Evolutionary conservation across 2,888 invertebrate species (phyloP).

Genomic region (Chironomus tentans): DNA sequence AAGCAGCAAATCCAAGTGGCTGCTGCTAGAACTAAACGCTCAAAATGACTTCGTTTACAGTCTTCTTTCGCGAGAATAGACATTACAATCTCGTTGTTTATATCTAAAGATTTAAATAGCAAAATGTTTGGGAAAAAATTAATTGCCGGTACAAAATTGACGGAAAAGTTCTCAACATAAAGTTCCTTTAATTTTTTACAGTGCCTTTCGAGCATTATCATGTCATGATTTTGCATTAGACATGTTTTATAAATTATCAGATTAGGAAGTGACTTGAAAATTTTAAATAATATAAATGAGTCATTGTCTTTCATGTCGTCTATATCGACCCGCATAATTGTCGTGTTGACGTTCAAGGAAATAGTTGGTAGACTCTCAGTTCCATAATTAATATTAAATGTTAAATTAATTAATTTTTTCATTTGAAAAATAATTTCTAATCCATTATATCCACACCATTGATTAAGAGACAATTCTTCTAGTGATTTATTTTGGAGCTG

Average conservation of each 20-base stretch:
- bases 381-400: not conserved
- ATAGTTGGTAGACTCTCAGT: not conserved
- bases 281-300: not conserved
- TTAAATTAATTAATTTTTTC: not conserved
- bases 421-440: not conserved
- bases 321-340: not conserved
- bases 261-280: not conserved
- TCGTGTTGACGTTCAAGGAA: not conserved
- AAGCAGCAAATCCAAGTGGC: no score
- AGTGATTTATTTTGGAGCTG: not conserved
- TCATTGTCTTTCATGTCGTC: not conserved
- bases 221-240: not conserved
- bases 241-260: not conserved
- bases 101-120: not conserved
- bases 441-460: not conserved
- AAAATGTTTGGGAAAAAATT: not conserved
- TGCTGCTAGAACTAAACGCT: not conserved
- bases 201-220: not conserved
- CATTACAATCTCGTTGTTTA: not conserved
- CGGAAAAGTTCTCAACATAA: not conserved
- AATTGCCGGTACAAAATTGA: not conserved
- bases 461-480: not conserved
- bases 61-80: not conserved
- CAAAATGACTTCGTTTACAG: not conserved
- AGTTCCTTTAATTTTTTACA: not conserved